Conservation (phyloP, 2,888 invertebrate species). For the Nasonovia ribisnigri region DNA sequence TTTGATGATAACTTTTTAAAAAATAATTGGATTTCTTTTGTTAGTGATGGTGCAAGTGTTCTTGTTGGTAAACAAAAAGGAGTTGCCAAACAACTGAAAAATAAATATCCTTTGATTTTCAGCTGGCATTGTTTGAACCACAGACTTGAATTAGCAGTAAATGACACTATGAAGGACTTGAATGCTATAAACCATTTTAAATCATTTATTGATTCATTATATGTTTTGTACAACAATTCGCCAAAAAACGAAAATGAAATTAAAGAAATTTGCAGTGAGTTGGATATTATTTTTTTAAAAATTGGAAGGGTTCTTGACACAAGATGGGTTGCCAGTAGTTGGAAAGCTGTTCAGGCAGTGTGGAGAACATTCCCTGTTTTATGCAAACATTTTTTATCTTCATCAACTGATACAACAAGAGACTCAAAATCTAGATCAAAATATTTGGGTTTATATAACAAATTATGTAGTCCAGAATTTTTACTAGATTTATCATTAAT, state of each 20-base stretch:
- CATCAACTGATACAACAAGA: background rate
- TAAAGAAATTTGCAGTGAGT: conserved; percentile 49
- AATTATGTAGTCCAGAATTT: conserved; percentile 4
- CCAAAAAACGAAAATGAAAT: conserved; percentile 66
- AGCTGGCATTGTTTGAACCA: conserved; percentile 66
- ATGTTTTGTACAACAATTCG: conserved; percentile 61
- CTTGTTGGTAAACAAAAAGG: background rate
- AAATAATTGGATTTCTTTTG: conserved; percentile 16
- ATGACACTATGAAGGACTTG: conserved; percentile 65
- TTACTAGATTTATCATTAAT: background rate
- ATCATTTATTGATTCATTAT: conserved; percentile 64
- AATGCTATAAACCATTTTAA: conserved; percentile 66
- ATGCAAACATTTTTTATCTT: conserved; percentile 67
- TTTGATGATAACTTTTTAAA: conserved; percentile 19
- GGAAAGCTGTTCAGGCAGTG: background rate
- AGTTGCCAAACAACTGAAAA: conserved; percentile 14
- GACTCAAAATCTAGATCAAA: background rate
- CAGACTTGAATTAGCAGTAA: conserved; percentile 64
- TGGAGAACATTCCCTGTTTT: conserved; percentile 20
- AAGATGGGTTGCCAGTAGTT: conserved; percentile 28
- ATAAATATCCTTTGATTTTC: conserved; percentile 57
- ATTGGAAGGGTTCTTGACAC: conserved; percentile 19
- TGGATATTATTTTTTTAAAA: background rate
- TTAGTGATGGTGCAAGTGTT: conserved; percentile 21
- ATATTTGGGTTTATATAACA: conserved; percentile 34